Evolutionary conservation across 2,888 invertebrate genomes (phyloP), one percentile per base, ranked within the genome.

Genomic region (Troilus luridus): DNA sequence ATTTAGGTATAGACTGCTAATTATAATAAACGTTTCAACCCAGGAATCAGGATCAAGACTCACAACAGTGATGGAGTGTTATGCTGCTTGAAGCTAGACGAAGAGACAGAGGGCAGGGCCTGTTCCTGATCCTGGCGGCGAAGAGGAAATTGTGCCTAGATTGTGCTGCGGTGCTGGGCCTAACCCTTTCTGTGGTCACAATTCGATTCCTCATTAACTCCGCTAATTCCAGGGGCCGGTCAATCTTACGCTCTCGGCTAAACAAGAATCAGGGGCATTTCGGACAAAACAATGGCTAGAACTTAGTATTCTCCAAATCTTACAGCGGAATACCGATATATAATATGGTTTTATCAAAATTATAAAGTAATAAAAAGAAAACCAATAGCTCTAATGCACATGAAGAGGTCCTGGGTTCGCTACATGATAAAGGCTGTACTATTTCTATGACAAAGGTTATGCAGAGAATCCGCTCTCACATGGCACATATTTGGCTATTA

Each of bases 201-300:
- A 88, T 88, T 88, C 64, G 54, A 88, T 88, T 64, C 88, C 88
- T 88, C 88, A 88, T 88, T 88, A 88, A 60, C 59, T 41, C 88
- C 21, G 27, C 88, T 88, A 88, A 88, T 88, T 88, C 62, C 88
- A 19, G 19, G 12, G 21, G 19, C 56, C 9, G n/a, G 54, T 81
- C 81, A 81, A 54, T 81, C 81, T 56, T 56, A 81, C 21, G 9
- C 54, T 11, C 2, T 3, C 54, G 21, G 12, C 81, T 56, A 19
- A 77, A 41, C 72, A 54, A 3, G 56, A 21, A 24, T 24, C 9
- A 12, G 10, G 10, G 54, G 54, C 21, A 56, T 21, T 81, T 81
- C 9, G 21, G 81, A 10, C 54, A 81, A 81, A 81, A 81, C 19
- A n/a, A 7, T 19, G 9, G 54, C 54, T 12, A 9, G 9, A 54